These are phyloP conservation scores for Athalia rosae DNA, from an alignment of 2,888 invertebrate genomes.

Conservation along the genomic window DNA sequence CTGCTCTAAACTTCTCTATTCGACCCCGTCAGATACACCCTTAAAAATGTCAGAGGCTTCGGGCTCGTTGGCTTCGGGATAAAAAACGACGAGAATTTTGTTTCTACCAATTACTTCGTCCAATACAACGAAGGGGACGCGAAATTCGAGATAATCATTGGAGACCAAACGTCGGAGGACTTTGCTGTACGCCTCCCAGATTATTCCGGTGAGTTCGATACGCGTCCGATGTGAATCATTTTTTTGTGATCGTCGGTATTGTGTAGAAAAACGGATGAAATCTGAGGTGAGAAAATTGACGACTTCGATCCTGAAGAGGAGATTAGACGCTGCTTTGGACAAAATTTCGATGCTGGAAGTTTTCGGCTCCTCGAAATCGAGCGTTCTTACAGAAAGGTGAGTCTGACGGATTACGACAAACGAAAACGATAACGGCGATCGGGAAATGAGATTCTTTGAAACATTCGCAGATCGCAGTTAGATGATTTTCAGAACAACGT, in stretches of 20 bases:
- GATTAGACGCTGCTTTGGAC: background rate
- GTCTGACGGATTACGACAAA: background rate
- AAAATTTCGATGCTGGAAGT: background rate
- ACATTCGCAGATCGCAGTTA: background rate
- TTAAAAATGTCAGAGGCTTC: constrained; percentile 11
- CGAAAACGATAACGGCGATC: background rate
- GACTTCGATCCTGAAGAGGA: background rate
- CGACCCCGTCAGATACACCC: background rate
- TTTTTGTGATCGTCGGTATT: background rate
- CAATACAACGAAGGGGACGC: background rate
- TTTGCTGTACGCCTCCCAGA: background rate
- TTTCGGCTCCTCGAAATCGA: background rate
- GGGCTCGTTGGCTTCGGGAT: constrained; percentile 3
- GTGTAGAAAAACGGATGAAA: constrained; percentile 5
- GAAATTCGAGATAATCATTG: background rate
- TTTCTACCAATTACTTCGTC: constrained; percentile 12
- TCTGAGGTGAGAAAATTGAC: background rate
- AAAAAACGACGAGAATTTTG: background rate
- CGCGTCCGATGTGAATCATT: background rate
- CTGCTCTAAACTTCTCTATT: too few relatives aligned
- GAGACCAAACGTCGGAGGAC: background rate
- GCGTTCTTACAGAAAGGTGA: background rate
- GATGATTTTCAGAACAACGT: background rate
- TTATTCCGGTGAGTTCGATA: background rate
- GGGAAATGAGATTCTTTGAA: background rate